These are phyloP conservation scores for Miltochrista miniata DNA, from an alignment of 2,888 invertebrate species.

Conservation along the genomic window DNA sequence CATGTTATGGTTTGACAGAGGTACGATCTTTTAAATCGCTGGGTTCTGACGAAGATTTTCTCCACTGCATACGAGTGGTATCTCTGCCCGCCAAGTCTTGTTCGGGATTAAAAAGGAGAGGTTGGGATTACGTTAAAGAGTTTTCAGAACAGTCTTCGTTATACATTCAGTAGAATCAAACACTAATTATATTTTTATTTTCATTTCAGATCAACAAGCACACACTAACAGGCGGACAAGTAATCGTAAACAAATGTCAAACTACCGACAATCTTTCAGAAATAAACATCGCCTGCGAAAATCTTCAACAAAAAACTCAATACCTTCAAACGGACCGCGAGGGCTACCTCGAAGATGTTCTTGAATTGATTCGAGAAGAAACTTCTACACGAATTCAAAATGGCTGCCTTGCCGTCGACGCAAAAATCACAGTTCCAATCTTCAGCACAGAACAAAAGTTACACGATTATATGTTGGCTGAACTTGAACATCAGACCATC, in stretches of 20 bases:
- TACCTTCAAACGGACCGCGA: slow-evolving; percentile 49
- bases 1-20: too few species aligned
- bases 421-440: slow-evolving; percentile 1
- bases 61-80: too few species aligned
- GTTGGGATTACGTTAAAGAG: too few species aligned
- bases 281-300: slow-evolving; percentile 51
- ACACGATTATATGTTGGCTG: neutral
- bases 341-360: slow-evolving; percentile 43
- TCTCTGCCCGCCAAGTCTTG: too few species aligned
- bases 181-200: neutral
- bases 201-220: slow-evolving; percentile 61
- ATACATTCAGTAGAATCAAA: too few species aligned
- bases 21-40: too few species aligned
- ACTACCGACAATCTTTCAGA: slow-evolving; percentile 43
- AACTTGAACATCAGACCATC: slow-evolving; percentile 12
- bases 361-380: slow-evolving; percentile 53
- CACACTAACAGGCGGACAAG: slow-evolving; percentile 64
- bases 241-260: slow-evolving; percentile 52
- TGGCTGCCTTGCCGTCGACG: neutral
- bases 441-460: slow-evolving; percentile 1
- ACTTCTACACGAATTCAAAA: slow-evolving; percentile 13
- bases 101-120: too few species aligned
- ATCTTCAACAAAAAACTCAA: slow-evolving; percentile 48
- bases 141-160: too few species aligned
- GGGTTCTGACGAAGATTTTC: too few species aligned